Evolutionary conservation across 1,140 invertebrate species (phyloP).

Genomic region (Maniola jurtina): DNA sequence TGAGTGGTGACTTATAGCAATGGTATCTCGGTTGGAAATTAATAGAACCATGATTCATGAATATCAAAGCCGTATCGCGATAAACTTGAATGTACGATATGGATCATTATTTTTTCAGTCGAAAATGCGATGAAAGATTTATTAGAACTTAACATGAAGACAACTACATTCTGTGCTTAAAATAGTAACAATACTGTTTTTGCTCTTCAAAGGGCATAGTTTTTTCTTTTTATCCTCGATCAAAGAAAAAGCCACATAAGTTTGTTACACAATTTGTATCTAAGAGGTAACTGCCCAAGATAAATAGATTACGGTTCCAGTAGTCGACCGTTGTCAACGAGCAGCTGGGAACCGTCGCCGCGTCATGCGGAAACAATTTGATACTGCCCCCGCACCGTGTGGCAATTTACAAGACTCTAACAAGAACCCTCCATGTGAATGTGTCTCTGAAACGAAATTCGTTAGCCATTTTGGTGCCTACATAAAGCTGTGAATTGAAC

Average conservation of each 20-base stretch:
- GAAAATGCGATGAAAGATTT: not conserved
- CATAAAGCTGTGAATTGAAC: not conserved
- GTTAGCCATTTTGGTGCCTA: not conserved
- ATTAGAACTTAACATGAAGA: too few relatives aligned
- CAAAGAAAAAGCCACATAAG: not conserved
- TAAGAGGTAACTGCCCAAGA: conserved; percentile 23
- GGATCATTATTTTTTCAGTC: not conserved
- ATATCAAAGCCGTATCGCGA: not conserved
- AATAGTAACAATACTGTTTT: not conserved
- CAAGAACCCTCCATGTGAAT: conserved; percentile 15
- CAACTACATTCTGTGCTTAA: not conserved
- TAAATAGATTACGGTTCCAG: conserved; percentile 64
- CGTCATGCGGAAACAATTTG: conserved; percentile 54
- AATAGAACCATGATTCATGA: not conserved
- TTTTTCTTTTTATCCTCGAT: not conserved
- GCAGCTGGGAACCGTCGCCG: conserved; percentile 54
- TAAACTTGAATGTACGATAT: not conserved
- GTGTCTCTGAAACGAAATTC: not conserved
- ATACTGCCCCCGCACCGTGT: conserved; percentile 41
- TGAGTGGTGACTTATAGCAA: too few relatives aligned
- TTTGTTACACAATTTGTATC: conserved; percentile 30
- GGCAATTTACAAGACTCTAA: conserved; percentile 53
- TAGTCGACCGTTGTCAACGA: conserved; percentile 57
- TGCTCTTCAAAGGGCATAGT: not conserved
- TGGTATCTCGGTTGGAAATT: too few relatives aligned